Conservation (phyloP, 2,113 vertebrate species). For the Malaclemys terrapin region DNA sequence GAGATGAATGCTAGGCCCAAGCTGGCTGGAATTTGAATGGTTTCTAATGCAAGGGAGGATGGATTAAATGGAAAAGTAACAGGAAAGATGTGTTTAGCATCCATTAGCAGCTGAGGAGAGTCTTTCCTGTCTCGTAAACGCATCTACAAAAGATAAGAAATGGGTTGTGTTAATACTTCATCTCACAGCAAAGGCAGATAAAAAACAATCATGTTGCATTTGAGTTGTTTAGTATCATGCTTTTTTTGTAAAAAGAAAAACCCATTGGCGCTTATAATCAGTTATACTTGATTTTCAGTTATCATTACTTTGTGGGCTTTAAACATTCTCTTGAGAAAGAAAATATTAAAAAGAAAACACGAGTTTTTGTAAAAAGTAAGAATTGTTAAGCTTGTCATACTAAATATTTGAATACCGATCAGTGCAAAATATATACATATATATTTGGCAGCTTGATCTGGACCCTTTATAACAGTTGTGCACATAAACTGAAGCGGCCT, state of each 20-base stretch:
- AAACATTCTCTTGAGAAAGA: not conserved
- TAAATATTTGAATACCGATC: not conserved
- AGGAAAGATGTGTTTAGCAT: conserved; percentile 97
- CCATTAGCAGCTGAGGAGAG: conserved; percentile 96
- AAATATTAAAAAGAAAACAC: not conserved
- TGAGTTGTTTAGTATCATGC: not conserved
- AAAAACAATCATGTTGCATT: not conserved
- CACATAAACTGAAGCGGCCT: not conserved
- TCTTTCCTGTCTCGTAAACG: conserved; percentile 95
- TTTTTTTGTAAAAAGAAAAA: not conserved
- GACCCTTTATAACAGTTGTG: not conserved
- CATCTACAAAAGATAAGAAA: conserved; percentile 81
- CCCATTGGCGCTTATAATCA: not conserved
- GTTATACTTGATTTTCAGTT: not conserved
- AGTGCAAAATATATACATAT: not conserved
- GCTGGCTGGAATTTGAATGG: conserved; percentile 96
- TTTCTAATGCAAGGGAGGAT: conserved; percentile 94
- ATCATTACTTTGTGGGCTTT: not conserved
- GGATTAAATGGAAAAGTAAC: conserved; percentile 98
- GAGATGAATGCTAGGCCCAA: conserved; percentile 94
- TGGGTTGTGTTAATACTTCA: not conserved
- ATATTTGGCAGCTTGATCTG: accelerated
- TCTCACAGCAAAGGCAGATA: not conserved
- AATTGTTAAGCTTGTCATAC: not conserved
- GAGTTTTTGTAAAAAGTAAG: not conserved